Base-by-base conservation (phyloP, 2,113 vertebrate species). In the Balaeniceps rex region DNA sequence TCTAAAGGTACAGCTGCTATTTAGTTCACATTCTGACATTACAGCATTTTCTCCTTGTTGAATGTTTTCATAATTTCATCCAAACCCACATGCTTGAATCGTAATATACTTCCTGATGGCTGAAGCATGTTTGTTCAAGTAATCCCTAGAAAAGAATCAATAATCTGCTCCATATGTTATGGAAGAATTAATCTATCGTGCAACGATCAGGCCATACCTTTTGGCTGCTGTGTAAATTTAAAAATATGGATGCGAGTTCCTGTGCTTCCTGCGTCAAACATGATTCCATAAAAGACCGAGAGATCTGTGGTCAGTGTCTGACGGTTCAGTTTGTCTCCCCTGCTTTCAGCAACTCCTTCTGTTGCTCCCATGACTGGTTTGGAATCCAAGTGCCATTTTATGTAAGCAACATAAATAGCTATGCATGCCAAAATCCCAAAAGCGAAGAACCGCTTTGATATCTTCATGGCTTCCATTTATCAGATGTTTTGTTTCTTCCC, bases 251-350 rank as follows among this genome's bases (percentile, higher is more conserved):
- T 95, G 51, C 99, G 98, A 69, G 99, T 99, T 70, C 99, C 99
- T 0, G 99, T 99, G 98, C 99, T 99, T 71, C 99, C 99, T 2
- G 99, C 99, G 0, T 99, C 99, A 90, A 99, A 99, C 99, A 99
- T 99, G 96, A 99, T 98, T 16, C 99, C 99, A 14, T 99, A 99
- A 96, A 98, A 99, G 94, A 98, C 90, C 0, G 92, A 90, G 7
- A 92, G 95, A 13, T 90, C 78, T 3, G 51, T 44, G n/a, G 66
- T 91, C 19, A 38, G 46, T 9, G 71, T 78, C 84, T 52, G 92
- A 44, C 29, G 88, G 92, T 71, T 57, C 74, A 72, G 66, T n/a
- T 88, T 75, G 75, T 96, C 97, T 77, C 79, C 68, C 26, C 44
- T 95, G 19, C 55, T 66, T 55, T 93, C 96, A 3, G 83, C 46